phyloP scores from a whole-genome alignment of 1,140 invertebrate genomes.

The Nebria ingens region DNA sequence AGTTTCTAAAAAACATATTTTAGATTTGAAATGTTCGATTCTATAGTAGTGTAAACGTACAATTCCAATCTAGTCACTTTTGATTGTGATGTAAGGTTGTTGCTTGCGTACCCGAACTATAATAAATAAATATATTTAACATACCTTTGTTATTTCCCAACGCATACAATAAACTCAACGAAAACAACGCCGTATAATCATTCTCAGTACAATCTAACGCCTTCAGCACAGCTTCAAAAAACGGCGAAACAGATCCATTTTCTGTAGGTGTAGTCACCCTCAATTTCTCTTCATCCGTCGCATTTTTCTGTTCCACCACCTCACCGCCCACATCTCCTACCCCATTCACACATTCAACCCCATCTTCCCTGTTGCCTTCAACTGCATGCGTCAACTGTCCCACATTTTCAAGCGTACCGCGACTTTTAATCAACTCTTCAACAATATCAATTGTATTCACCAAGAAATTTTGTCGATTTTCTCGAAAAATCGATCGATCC shows the following conservation, averaged over 20 bases:
- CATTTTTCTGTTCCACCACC: conserved; percentile 31
- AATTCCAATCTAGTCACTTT: too few species aligned
- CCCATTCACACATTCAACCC: neutral
- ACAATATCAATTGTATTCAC: too few species aligned
- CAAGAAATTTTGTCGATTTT: conserved; percentile 38
- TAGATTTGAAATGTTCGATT: too few species aligned
- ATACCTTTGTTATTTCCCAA: conserved; percentile 89
- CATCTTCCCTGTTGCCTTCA: conserved; percentile 5
- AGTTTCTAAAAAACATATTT: too few species aligned
- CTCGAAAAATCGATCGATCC: conserved; percentile 57
- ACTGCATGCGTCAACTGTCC: too few species aligned
- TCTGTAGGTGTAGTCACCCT: conserved; percentile 31
- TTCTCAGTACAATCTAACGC: conserved; percentile 79
- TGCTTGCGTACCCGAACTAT: too few species aligned
- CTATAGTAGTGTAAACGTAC: too few species aligned
- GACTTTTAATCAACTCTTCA: conserved; percentile 40
- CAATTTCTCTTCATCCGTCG: conserved; percentile 1
- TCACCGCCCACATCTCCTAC: too few species aligned
- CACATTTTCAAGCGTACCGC: neutral
- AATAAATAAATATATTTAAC: too few species aligned
- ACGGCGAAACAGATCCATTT: conserved; percentile 57
- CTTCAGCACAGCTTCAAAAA: conserved; percentile 79
- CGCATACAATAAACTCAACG: conserved; percentile 85
- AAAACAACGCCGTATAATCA: conserved; percentile 89
- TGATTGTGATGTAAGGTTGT: too few species aligned